A percentile compares a stretch with the other conserved stretches of the same genome.
phyloP scores from a whole-genome alignment of 2,888 invertebrate species.

The Ormia ochracea region DNA sequence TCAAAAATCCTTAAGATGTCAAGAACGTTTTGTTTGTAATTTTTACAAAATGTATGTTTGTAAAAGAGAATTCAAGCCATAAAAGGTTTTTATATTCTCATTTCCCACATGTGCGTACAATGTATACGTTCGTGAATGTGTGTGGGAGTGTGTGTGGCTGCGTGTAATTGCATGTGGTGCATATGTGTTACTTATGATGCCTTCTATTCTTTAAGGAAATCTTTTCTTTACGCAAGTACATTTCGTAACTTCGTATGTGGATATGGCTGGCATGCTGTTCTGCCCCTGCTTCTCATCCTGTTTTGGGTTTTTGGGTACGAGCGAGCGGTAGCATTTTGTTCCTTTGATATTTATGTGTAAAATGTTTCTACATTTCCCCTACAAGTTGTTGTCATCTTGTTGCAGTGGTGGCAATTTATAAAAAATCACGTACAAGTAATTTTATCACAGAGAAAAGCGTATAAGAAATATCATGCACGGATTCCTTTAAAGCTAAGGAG shows the following conservation, averaged over 20 bases:
- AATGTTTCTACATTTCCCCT: constrained; percentile 9
- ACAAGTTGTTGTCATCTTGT: constrained; percentile 47
- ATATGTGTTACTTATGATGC: background rate
- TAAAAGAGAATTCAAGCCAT: constrained; percentile 14
- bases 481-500: background rate
- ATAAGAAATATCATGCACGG: background rate
- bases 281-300: constrained; percentile 21
- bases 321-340: constrained; percentile 19
- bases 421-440: constrained; percentile 58
- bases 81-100: constrained; percentile 14
- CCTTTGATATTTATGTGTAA: constrained; percentile 36
- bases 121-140: constrained; percentile 17
- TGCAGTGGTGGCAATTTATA: constrained; percentile 58
- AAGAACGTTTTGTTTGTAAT: constrained; percentile 47
- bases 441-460: constrained; percentile 41
- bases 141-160: too few relatives aligned
- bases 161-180: constrained; percentile 9
- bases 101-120: constrained; percentile 6
- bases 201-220: background rate
- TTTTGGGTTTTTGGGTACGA: background rate
- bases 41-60: constrained; percentile 13
- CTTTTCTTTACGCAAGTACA: constrained; percentile 25
- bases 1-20: constrained; percentile 59
- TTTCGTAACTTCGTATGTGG: background rate
- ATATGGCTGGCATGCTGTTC: background rate